Evolutionary conservation across 2,113 vertebrate genomes (phyloP), one percentile per base, ranked within the genome.

Genomic region (Dipodomys stephensi): DNA sequence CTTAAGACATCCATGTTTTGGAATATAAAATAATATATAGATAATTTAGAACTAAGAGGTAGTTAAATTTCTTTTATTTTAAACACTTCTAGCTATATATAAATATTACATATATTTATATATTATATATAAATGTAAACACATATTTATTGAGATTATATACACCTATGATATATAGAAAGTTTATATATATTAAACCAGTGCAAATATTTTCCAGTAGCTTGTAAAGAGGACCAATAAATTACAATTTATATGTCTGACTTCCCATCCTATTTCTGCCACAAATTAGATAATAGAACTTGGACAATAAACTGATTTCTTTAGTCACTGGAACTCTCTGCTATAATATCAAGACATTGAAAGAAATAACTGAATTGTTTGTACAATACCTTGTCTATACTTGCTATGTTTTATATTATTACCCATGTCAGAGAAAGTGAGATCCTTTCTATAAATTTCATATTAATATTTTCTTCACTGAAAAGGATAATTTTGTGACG

Each of bases 1-100:
- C 49, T n/a, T 92, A 49, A 49, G 49, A 49, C 49, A 49, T 49
- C 49, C 8, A 49, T 49, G 20, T 69, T 93, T 92, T 90, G 16
- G 15, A 83, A 10, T 77, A 6, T 53, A 92, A 94, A 89, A 74
- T 88, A 73, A 81, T 23, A 88, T 39, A 67, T 94, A 92, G 49
- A 49, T 49, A 79, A 39, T 13, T 22, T 0, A 30, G 22, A 1
- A 18, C 0, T 64, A 84, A 82, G 78, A 18, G 25, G 7, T 88
- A 19, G 16, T 3, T 35, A 67, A 32, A 4, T 62, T 93, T 92
- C 12, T 73, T 81, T 85, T 78, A 12, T 81, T 87, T 83, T 53
- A 78, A 82, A 62, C 15, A 92, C 62, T 65, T 4, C 1, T 53
- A 32, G 16, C 25, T 44, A 20, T 27, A 49, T 53, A 32, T 5